Base-by-base conservation (phyloP, 1,140 invertebrate species). In the Apis dorsata region DNA sequence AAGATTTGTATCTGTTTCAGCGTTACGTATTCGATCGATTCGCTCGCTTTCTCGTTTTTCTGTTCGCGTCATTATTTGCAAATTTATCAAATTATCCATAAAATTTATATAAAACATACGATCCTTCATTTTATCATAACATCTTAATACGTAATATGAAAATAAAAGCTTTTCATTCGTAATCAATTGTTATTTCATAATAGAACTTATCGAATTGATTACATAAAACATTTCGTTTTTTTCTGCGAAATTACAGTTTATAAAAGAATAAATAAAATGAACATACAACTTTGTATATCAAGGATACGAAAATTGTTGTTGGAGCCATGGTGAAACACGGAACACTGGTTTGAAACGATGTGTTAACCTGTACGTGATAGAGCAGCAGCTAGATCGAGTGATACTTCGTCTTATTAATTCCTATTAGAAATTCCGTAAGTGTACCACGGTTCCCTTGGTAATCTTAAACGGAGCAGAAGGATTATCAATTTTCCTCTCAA, bases 301-400 rank as follows among this genome's bases (percentile, higher is more conserved):
- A 21, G 66, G 12, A 24, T 24, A 69, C 66, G 44, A 51, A 9
- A 12, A 24, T 19, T 21, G 34, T n/a, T 69, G 11, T 51, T 51
- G 53, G 7, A 69, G 51, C 66, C 10, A 44, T 49, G 66, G 44
- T 49, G 66, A 69, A 69, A 69, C 66, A 69, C 34, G 66, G 44
- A 69, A 69, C 51, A 69, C 9, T 51, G 44, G 44, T 69, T 44
- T 69, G 44, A 69, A 69, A 69, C 13, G 66, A 69, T 69, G 44
- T 51, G 44, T 69, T 69, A 69, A 69, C 11, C 66, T 34, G 34
- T 69, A 69, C 66, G 66, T 69, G 66, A 69, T 69, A 69, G 66
- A 69, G 44, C 66, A 68, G 34, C 65, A 53, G 53, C 19, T 17
- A 8, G 28, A 51, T 69, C 44, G 44, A 69, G 21, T 21, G 10